Conservation (phyloP, 2,888 invertebrate species). For the Drosophila suboccidentalis region DNA sequence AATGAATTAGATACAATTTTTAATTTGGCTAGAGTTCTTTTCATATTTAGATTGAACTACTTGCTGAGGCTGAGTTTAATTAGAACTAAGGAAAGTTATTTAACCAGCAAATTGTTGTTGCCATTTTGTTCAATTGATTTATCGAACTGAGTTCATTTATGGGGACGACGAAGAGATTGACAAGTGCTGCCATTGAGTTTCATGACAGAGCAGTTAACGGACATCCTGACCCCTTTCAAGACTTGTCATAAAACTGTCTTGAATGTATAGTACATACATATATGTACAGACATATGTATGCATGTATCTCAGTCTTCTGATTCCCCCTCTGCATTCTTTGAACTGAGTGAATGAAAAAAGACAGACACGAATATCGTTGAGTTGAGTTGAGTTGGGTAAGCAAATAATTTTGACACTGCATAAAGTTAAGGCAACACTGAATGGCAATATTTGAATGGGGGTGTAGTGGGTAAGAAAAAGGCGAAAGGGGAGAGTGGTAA, state of each 20-base stretch:
- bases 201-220: constrained; percentile 38
- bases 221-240: constrained; percentile 42
- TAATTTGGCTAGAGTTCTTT: too few relatives aligned
- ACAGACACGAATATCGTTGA: constrained; percentile 29
- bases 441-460: neutral
- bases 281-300: neutral
- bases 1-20: too few relatives aligned
- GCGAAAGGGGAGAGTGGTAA: neutral
- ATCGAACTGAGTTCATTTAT: too few relatives aligned
- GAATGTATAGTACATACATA: neutral
- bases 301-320: neutral
- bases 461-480: neutral
- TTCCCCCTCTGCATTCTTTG: constrained; percentile 2
- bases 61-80: too few relatives aligned
- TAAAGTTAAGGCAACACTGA: constrained; percentile 47
- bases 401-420: constrained; percentile 57
- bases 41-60: too few relatives aligned
- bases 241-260: constrained; percentile 20
- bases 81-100: too few relatives aligned
- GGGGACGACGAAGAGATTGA: constrained; percentile 4
- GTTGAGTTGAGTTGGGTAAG: constrained; percentile 59
- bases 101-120: too few relatives aligned
- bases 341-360: constrained; percentile 7
- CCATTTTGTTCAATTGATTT: too few relatives aligned
- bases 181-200: constrained; percentile 33